These are phyloP conservation scores for Zosterops japonicus DNA, from an alignment of 2,113 vertebrate genomes.

Conservation along the genomic window DNA sequence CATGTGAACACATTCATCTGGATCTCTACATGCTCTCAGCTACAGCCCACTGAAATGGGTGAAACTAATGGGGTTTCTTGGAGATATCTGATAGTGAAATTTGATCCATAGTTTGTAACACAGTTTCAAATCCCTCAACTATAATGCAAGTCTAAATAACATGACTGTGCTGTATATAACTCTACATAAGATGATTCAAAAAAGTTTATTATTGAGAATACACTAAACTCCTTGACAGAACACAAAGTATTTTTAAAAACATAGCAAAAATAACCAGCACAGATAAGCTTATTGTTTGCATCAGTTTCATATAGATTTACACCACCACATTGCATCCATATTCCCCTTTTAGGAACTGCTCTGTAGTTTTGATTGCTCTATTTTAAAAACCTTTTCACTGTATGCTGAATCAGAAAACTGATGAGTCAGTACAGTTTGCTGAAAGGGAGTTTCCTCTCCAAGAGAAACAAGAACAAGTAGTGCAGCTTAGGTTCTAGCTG, in stretches of 20 bases:
- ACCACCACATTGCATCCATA: not conserved
- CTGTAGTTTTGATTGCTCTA: not conserved
- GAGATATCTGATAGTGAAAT: not conserved
- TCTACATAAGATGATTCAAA: not conserved
- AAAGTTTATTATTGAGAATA: not conserved
- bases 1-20: not conserved
- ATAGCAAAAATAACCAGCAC: not conserved
- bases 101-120: constrained; percentile 7
- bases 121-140: not conserved
- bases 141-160: not conserved
- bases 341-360: not conserved
- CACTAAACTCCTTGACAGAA: not conserved
- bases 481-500: not conserved
- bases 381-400: not conserved
- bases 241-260: not conserved
- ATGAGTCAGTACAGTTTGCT: constrained; percentile 40
- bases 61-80: constrained; percentile 43
- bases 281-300: not conserved
- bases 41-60: not conserved
- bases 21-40: not conserved
- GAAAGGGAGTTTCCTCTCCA: constrained; percentile 46
- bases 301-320: not conserved
- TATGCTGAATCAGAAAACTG: constrained; percentile 40
- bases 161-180: not conserved
- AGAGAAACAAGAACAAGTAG: constrained; percentile 28